Base-by-base conservation (phyloP, 2,113 vertebrate genomes). In the Anolis sagrei region DNA sequence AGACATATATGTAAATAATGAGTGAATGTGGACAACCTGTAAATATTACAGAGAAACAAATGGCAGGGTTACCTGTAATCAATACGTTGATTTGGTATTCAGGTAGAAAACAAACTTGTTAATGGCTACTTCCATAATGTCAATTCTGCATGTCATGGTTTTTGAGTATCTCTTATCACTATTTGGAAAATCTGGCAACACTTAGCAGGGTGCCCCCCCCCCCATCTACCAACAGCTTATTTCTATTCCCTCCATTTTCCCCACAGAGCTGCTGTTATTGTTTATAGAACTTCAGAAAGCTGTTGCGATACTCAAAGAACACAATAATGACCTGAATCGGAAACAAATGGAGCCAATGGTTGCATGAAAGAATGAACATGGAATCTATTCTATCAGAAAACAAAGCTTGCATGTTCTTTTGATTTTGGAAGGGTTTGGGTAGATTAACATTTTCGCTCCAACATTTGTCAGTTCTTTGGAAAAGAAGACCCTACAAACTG, bases 251-350 rank as follows among this genome's bases (percentile, higher is more conserved):
- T 83, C 27, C 21, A 19, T 25, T 25, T 73, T 64, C 54, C 23
- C 16, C 14, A 9, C 49, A 86, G 84, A 29, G 2, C 19, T 81
- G 8, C n/a, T 86, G n/a, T 80, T 74, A 18, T 1, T 32, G 3
- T 6, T 86, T 69, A 66, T 74, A 36, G 36, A 29, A 29, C 9
- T 86, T 9, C 19, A 74, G 9, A 39, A 51, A 51, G 2, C 3
- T 23, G 1, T 1, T 2, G 48, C 0, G 1, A 25, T 1, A 4
- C 19, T 1, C 0, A 9, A 10, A 1, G 7, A 5, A 1, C 2
- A 27, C 16, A 9, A 9, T 21, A 3, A 21, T 21, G 25, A 0
- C 16, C 29, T n/a, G 34, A 16, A 11, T 1, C 16, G 2, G 10
- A 8, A 4, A n/a, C 7, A n/a, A 4, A 44, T 1, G 4, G 2